Evolutionary conservation across 2,888 invertebrate species (phyloP).

Genomic region (Anodontia alba): DNA sequence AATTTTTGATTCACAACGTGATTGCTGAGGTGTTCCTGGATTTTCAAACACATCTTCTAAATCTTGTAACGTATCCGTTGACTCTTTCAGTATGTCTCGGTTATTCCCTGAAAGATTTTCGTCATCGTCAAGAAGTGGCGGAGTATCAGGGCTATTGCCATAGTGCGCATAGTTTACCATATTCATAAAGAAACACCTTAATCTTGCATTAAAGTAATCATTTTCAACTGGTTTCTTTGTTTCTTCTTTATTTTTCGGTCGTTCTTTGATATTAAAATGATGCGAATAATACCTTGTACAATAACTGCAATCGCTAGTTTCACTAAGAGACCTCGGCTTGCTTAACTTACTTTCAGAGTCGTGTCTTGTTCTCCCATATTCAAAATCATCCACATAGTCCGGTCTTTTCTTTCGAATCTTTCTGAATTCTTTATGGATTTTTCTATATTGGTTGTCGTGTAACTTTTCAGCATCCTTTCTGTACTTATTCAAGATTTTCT

Average conservation of each 20-base stretch:
- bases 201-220: slow-evolving; percentile 56
- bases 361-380: slow-evolving; percentile 27
- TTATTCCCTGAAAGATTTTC: not conserved
- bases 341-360: slow-evolving; percentile 4
- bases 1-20: not conserved
- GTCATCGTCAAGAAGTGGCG: not conserved
- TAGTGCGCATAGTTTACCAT: slow-evolving; percentile 34
- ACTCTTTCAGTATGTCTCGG: not conserved
- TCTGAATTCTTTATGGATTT: slow-evolving; percentile 38
- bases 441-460: slow-evolving; percentile 40
- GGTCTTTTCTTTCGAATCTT: slow-evolving; percentile 56
- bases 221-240: slow-evolving; percentile 25
- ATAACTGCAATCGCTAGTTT: slow-evolving; percentile 29
- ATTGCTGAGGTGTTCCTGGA: not conserved
- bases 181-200: slow-evolving; percentile 48
- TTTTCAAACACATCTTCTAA: not conserved
- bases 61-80: not conserved
- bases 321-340: slow-evolving; percentile 47
- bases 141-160: not conserved
- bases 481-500: slow-evolving; percentile 52
- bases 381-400: slow-evolving; percentile 56
- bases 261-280: slow-evolving; percentile 49
- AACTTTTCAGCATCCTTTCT: slow-evolving; percentile 43
- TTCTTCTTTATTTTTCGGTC: slow-evolving; percentile 18
- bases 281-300: slow-evolving; percentile 56